Base-by-base conservation (phyloP, 2,888 invertebrate genomes). In the Drosophila melanosoma region DNA sequence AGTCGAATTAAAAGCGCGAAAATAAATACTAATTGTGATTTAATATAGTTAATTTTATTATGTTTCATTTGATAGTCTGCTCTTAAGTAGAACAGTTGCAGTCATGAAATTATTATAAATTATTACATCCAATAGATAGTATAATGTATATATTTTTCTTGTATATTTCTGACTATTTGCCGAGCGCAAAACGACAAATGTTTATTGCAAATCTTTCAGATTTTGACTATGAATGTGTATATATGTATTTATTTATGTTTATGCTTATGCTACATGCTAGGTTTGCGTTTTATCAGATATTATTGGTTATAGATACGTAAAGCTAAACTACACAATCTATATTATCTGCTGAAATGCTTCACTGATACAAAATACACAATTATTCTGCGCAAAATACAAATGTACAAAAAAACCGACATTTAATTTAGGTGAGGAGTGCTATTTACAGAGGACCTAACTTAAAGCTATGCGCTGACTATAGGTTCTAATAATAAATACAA, bases 131-230 rank as follows among this genome's bases (percentile, higher is more conserved):
- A 73, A 65, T 72, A 70, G 48, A 68, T 54, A 58, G 40, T 69
- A 75, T 79, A 76, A 71, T 76, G 40, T 63, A 60, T 72, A 68
- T 80, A 64, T 65, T 58, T 72, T 48, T 67, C 51, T 78, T 52
- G 38, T 54, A 36, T 56, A 82, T 83, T 83, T 79, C 77, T 89
- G 87, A 87, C 89, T 87, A 76, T 69, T 82, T 82, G 77, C 81
- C 69, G 54, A 61, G 62, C 63, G 63, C 51, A 69, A 79, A 45
- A 69, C 79, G 58, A 75, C 60, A 66, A 78, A 67, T 54, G 51
- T 74, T 70, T 63, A 42, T 69, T 75, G 74, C 81, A 84, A 83
- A 89, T 87, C 87, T 87, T 87, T 74, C 69, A 89, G 89, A 87
- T 85, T 85, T 80, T 83, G 81, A 79, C 89, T 89, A 82, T 76